phyloP scores from a whole-genome alignment of 2,113 vertebrate species.

The Microcebus tavaratra region DNA sequence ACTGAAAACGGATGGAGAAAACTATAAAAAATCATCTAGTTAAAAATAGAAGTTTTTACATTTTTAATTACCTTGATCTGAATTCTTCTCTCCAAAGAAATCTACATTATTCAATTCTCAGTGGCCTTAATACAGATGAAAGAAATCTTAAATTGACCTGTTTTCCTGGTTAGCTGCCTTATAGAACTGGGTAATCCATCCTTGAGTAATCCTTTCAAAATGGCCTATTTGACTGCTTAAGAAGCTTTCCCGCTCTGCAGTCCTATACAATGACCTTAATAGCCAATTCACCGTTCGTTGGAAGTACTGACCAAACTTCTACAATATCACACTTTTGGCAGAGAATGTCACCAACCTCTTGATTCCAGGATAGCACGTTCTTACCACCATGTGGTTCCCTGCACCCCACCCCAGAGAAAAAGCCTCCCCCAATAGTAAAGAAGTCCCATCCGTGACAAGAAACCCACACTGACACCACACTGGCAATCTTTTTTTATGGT shows the following conservation, averaged over 20 bases:
- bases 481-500: neutral
- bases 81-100: neutral
- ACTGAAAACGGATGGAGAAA: neutral
- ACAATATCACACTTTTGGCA: neutral
- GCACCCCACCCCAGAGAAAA: no score
- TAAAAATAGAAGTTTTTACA: constrained; percentile 5
- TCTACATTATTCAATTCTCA: neutral
- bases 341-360: neutral
- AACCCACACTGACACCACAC: fast-evolving
- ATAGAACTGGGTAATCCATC: neutral
- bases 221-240: neutral
- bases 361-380: neutral
- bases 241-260: neutral
- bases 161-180: neutral
- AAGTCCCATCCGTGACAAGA: neutral
- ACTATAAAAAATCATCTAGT: neutral
- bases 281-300: neutral
- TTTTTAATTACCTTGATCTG: neutral
- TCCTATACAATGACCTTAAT: neutral
- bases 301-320: neutral
- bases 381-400: neutral
- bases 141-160: neutral
- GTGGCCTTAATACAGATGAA: neutral
- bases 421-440: no score
- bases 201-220: neutral